Conservation (phyloP, 2,888 invertebrate genomes). For the Dusona sp. region DNA sequence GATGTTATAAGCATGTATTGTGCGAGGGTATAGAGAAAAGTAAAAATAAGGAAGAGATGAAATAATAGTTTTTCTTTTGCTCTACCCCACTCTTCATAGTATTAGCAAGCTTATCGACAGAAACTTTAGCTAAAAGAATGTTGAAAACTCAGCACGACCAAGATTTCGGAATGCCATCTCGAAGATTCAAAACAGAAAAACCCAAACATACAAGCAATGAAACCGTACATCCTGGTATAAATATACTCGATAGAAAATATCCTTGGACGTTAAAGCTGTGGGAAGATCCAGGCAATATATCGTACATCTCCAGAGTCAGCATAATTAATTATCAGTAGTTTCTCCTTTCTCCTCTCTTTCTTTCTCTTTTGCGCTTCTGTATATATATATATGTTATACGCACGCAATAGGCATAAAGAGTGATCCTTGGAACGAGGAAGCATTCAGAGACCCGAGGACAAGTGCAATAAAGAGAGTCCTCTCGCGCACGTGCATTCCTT, state of each 20-base stretch:
- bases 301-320: slow-evolving; percentile 40
- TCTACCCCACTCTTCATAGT: not conserved
- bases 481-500: slow-evolving; percentile 49
- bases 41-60: not conserved
- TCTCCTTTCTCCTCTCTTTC: slow-evolving; percentile 10
- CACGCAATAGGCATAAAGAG: slow-evolving; percentile 50
- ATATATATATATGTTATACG: slow-evolving; percentile 4
- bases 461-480: slow-evolving; percentile 68
- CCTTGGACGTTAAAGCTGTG: slow-evolving; percentile 57
- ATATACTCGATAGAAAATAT: slow-evolving; percentile 39
- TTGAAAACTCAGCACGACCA: not conserved
- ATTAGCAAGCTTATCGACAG: not conserved
- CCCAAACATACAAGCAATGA: not conserved
- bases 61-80: not conserved
- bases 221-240: slow-evolving; percentile 6
- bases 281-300: slow-evolving; percentile 47
- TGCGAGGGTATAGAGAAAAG: not conserved
- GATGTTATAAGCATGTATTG: not conserved
- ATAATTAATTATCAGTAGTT: slow-evolving; percentile 64
- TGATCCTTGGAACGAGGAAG: slow-evolving; percentile 71
- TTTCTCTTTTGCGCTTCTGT: slow-evolving; percentile 18
- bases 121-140: slow-evolving; percentile 35
- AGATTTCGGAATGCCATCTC: not conserved
- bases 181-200: slow-evolving; percentile 13
- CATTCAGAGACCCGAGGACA: slow-evolving; percentile 64